Evolutionary conservation across 2,113 vertebrate species (phyloP), one percentile per base, ranked within the genome.

Genomic region (Macquaria australasica): DNA sequence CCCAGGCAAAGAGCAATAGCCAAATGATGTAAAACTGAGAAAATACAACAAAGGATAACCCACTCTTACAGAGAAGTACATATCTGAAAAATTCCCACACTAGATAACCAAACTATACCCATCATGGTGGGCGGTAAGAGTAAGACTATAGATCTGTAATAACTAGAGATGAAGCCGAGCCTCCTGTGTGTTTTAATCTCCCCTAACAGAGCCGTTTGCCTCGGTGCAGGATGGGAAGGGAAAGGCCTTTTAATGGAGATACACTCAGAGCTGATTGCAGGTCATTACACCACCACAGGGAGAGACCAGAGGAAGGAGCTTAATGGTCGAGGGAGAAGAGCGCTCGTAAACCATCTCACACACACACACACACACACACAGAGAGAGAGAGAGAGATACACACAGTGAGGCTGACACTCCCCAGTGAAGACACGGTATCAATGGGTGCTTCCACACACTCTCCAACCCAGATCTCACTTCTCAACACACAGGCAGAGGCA

Each of bases 201-300:
- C 95, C 96, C 96, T 96, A 96, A 97, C 96, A 95, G 96, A 76
- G 87, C 84, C 10, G 55, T 82, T 97, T 96, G 96, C 96, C 95
- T 96, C 96, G 92, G 95, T 95, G 96, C 95, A 96, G 95, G 96
- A 96, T 95, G 96, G 97, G 72, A 83, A 85, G 60, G 76, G 85
- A 84, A 89, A 82, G 63, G 85, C 69, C 96, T 97, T 97, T 95
- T 98, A 98, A 98, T 98, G 97, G 97, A 97, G 97, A 97, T 97
- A 97, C 97, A 97, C 97, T 98, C 97, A 96, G 95, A 97, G 97
- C 96, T 96, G 94, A 97, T 97, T 97, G 97, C 96, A 97, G 97
- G 97, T 98, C 97, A 97, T 98, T 98, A 98, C 96, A 97, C 97
- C 97, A 97, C 97, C 97, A 97, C 97, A 96, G 97, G 97, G 97